Conservation (phyloP, 2,113 vertebrate species). For the Antigone vipio region DNA sequence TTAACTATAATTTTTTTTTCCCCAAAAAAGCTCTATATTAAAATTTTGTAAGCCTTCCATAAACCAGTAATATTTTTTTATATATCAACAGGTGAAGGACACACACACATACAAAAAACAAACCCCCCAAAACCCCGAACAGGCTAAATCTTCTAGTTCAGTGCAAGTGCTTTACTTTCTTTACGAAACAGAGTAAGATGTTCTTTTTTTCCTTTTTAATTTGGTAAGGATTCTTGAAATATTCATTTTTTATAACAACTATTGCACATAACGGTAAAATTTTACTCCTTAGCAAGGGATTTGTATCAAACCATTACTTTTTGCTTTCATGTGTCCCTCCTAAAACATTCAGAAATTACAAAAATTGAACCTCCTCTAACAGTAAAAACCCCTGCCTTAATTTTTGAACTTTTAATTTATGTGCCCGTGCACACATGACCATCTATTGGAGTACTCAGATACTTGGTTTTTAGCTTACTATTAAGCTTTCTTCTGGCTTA, state of each 20-base stretch:
- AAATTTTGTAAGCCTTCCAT: neutral
- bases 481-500: neutral
- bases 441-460: neutral
- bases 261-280: neutral
- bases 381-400: neutral
- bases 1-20: neutral
- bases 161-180: neutral
- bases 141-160: neutral
- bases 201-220: neutral
- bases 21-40: neutral
- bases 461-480: neutral
- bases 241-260: neutral
- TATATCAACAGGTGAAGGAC: slow-evolving; percentile 30
- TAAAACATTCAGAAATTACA: neutral
- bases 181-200: neutral
- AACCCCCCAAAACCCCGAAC: no score
- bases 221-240: neutral
- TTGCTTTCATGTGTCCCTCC: neutral
- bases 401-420: neutral
- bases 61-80: neutral
- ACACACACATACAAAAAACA: neutral
- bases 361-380: neutral
- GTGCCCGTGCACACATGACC: neutral
- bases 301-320: neutral
- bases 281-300: neutral